Base-by-base conservation (phyloP, 2,113 vertebrate species). In the Coturnix japonica region DNA sequence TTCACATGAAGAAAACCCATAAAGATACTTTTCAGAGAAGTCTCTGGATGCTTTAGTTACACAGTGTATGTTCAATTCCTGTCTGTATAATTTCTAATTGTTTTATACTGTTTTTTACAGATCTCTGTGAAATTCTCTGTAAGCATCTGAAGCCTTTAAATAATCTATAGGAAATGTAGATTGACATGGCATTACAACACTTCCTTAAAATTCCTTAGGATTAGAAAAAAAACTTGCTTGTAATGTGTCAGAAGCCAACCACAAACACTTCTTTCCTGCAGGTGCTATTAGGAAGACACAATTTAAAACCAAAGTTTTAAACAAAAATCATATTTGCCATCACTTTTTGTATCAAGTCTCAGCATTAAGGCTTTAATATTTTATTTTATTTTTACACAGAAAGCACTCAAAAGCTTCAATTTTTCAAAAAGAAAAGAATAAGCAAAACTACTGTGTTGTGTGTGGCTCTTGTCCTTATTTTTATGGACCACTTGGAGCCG, bases 1-100 rank as follows among this genome's bases (percentile, higher is more conserved):
- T 79, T 69, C 69, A 30, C 39, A 20, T 8, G 0, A 0, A 51
- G 18, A 65, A 54, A 57, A 91, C 4, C 23, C 46, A 4, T 5
- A 16, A 35, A 44, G 23, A 46, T 12, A 15, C 9, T 61, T 67
- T 46, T 53, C 33, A 56, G 54, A 41, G 19, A 67, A 54, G 30
- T 33, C 51, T 65, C 18, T 53, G 35, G 37, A 17, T 19, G 6
- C 30, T 39, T 31, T 14, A 30, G 39, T 44, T 46, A 30, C 37
- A 43, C 7, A 21, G 17, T 10, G 8, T 35, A 10, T 35, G 20
- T 41, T 23, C 44, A 35, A 44, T 61, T 8, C 31, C 37, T 1
- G 2, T 43, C 41, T 46, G 33, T 73, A 3, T 64, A 31, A 39
- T 33, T 78, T 28, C 51, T 1, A 1, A 21, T 35, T 46, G 37